phyloP scores from a whole-genome alignment of 1,140 invertebrate species.

The Tetramorium simillimum region DNA sequence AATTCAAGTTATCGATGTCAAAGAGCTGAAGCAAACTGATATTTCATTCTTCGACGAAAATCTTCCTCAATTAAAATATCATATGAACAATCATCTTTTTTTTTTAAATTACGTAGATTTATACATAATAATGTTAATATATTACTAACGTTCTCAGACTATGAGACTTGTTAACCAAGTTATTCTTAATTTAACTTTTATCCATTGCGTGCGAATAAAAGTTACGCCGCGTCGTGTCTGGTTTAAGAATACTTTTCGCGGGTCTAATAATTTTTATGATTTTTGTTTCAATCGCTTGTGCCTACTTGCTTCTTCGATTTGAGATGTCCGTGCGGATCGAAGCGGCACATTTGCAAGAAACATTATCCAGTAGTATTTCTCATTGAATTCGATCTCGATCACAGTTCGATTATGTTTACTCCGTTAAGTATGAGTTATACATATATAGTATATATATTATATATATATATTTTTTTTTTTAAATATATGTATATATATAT shows the following conservation, averaged over 20 bases:
- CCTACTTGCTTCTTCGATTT: neutral
- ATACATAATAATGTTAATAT: neutral
- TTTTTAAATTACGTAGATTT: neutral
- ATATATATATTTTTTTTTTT: too few species aligned
- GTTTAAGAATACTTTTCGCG: neutral
- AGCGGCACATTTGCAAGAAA: slow-evolving; percentile 35
- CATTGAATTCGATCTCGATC: slow-evolving; percentile 74
- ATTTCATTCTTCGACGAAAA: neutral
- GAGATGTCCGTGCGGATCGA: neutral
- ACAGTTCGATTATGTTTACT: slow-evolving; percentile 82
- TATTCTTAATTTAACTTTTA: neutral
- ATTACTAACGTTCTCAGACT: neutral
- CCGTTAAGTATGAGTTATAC: slow-evolving; percentile 58
- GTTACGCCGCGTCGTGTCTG: neutral
- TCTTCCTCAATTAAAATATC: slow-evolving; percentile 16
- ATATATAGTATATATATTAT: too few species aligned
- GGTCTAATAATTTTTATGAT: slow-evolving; percentile 20
- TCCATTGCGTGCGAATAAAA: neutral
- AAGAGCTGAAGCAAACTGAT: slow-evolving; percentile 11
- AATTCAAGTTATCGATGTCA: neutral
- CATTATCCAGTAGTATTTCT: slow-evolving; percentile 8
- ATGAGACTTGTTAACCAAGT: neutral
- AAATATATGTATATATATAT: too few species aligned
- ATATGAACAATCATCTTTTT: neutral
- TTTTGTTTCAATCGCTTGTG: neutral